phyloP scores from a whole-genome alignment of 2,888 invertebrate genomes.

The Odontothrips loti region DNA sequence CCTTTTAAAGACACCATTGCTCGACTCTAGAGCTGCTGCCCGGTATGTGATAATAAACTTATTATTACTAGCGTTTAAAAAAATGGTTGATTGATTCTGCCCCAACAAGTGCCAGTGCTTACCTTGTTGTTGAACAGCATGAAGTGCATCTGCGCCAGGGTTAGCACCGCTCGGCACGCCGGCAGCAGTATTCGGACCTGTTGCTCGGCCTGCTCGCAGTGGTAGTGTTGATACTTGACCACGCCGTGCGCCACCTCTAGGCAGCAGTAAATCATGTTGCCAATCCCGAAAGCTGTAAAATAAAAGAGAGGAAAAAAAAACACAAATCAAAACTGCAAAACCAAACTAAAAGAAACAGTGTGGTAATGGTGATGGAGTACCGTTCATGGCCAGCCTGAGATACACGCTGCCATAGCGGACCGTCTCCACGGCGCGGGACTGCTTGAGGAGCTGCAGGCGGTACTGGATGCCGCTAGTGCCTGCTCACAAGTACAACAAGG shows the following conservation, averaged over 20 bases:
- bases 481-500: not conserved
- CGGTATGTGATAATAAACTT: too few relatives aligned
- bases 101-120: not conserved
- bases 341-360: too few relatives aligned
- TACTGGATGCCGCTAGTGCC: not conserved
- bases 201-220: not conserved
- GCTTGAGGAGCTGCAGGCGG: not conserved
- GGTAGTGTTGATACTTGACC: constrained; percentile 3
- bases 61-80: too few relatives aligned
- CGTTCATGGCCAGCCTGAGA: not conserved
- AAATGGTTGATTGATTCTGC: too few relatives aligned
- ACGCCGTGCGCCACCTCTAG: not conserved
- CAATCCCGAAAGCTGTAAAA: not conserved
- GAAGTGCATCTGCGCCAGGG: not conserved
- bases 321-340: not conserved
- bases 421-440: not conserved
- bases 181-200: not conserved
- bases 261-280: constrained; percentile 6
- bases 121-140: constrained; percentile 14
- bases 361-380: too few relatives aligned
- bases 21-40: too few relatives aligned
- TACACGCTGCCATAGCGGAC: not conserved
- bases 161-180: not conserved
- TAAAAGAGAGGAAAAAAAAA: too few relatives aligned
- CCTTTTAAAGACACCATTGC: too few relatives aligned